phyloP scores from a whole-genome alignment of 2,113 vertebrate genomes.

The Oryzias woworae region DNA sequence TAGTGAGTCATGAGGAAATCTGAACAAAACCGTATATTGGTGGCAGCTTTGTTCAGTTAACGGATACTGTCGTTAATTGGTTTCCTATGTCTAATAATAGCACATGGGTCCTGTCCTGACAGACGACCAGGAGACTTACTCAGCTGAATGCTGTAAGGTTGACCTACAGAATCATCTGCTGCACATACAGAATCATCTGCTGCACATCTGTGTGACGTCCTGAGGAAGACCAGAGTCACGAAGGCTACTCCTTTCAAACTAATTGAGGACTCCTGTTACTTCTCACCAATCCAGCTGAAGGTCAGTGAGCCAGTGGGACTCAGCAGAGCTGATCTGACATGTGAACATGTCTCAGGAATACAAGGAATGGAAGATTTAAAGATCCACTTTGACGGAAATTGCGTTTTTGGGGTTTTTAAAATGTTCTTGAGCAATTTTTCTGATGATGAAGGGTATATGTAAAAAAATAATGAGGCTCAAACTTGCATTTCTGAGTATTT shows the following conservation, averaged over 20 bases:
- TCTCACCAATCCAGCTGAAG: slow-evolving; percentile 49
- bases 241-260: slow-evolving; percentile 29
- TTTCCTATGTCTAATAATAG: too few relatives aligned
- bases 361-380: not conserved
- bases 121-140: slow-evolving; percentile 25
- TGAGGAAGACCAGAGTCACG: slow-evolving; percentile 6
- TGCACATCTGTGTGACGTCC: not conserved
- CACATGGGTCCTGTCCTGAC: slow-evolving; percentile 3
- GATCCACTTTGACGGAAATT: too few relatives aligned
- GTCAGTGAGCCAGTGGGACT: slow-evolving; percentile 56
- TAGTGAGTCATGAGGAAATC: too few relatives aligned
- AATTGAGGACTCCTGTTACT: slow-evolving; percentile 37
- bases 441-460: too few relatives aligned
- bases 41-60: too few relatives aligned
- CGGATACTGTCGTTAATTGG: too few relatives aligned
- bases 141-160: slow-evolving; percentile 1
- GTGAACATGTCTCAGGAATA: not conserved
- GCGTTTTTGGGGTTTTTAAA: too few relatives aligned
- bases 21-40: too few relatives aligned
- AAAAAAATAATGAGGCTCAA: too few relatives aligned
- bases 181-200: not conserved
- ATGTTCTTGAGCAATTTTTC: too few relatives aligned
- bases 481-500: too few relatives aligned
- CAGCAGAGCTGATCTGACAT: slow-evolving; percentile 15
- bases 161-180: not conserved